phyloP scores from a whole-genome alignment of 2,113 vertebrate species.

The Pogona vitticeps region DNA sequence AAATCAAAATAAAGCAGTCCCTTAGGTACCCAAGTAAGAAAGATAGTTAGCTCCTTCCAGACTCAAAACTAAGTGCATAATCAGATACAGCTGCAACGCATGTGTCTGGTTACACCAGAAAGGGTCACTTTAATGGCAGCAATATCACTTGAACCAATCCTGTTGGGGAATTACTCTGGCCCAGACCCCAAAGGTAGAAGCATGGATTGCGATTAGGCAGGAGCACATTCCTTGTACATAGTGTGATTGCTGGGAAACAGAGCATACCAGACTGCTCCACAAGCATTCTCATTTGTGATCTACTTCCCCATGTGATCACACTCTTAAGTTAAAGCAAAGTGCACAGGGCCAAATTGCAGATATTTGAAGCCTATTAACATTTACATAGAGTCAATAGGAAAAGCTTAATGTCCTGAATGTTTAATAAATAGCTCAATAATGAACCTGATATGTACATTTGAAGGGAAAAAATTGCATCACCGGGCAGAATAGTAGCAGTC shows the following conservation, averaged over 20 bases:
- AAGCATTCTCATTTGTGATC: too few species aligned
- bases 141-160: background rate
- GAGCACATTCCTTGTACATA: too few species aligned
- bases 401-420: background rate
- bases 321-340: background rate
- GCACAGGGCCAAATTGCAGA: background rate
- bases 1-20: background rate
- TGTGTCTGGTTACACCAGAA: too few species aligned
- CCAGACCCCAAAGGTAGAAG: too few species aligned
- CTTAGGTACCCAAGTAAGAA: background rate
- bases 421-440: slow-evolving; percentile 14
- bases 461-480: background rate
- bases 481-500: background rate
- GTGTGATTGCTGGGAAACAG: too few species aligned
- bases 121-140: background rate
- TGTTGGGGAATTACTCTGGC: too few species aligned
- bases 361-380: background rate
- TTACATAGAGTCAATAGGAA: background rate
- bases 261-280: too few species aligned
- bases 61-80: background rate
- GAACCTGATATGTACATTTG: slow-evolving; percentile 2
- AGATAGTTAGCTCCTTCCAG: background rate
- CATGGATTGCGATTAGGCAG: too few species aligned
- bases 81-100: background rate
- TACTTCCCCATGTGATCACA: too few species aligned